Percentiles rank a stretch among this genome's conserved stretches.
These are phyloP conservation scores for Plebejus argus DNA, from an alignment of 2,888 invertebrate species.

Conservation along the genomic window DNA sequence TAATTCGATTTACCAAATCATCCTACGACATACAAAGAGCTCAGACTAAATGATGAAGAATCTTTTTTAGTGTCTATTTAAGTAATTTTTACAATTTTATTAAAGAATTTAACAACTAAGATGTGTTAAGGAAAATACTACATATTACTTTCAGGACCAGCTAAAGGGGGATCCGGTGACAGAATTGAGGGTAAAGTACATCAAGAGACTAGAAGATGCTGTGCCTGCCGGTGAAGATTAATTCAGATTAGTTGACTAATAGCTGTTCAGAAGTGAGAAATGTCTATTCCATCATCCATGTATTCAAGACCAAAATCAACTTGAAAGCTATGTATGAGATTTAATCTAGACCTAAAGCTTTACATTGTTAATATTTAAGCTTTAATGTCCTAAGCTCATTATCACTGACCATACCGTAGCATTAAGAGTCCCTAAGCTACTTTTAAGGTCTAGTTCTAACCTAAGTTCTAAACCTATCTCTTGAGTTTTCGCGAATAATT, in stretches of 20 bases:
- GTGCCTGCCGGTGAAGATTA: constrained; percentile 99
- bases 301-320: background rate
- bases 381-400: background rate
- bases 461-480: too few relatives aligned
- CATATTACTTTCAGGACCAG: constrained; percentile 86
- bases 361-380: background rate
- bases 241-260: constrained; percentile 42
- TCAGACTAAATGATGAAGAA: too few relatives aligned
- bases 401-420: background rate
- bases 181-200: constrained; percentile 96
- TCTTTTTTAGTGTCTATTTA: too few relatives aligned
- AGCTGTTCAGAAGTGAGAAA: background rate
- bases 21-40: too few relatives aligned
- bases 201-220: constrained; percentile 97
- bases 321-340: background rate
- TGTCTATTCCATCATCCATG: background rate
- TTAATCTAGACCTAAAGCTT: background rate
- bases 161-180: constrained; percentile 96
- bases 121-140: background rate
- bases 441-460: too few relatives aligned
- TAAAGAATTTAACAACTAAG: too few relatives aligned
- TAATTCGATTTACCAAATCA: too few relatives aligned
- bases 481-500: too few relatives aligned
- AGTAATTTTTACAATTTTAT: too few relatives aligned
- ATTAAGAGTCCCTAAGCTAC: too few relatives aligned